Evolutionary conservation across 1,140 invertebrate genomes (phyloP).

Genomic region (Agrilus planipennis): DNA sequence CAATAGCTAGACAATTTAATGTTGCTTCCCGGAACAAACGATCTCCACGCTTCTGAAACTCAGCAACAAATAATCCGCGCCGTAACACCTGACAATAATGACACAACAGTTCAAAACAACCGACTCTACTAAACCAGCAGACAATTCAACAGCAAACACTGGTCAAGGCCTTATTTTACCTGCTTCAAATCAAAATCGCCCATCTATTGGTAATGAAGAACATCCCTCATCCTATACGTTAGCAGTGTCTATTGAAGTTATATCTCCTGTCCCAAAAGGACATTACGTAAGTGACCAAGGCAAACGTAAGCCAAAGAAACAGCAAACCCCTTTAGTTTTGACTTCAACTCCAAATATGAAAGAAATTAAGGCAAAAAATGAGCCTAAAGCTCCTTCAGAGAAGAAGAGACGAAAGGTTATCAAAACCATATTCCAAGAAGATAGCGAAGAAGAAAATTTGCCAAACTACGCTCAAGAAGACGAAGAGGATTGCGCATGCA

Average conservation of each 20-base stretch:
- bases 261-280: not conserved
- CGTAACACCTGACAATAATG: no score
- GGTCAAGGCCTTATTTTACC: no score
- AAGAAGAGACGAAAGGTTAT: conserved; percentile 5
- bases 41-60: not conserved
- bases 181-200: no score
- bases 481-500: not conserved
- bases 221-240: no score
- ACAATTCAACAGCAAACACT: conserved; percentile 1
- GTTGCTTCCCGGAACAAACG: not conserved
- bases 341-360: not conserved
- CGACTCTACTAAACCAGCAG: conserved; percentile 1
- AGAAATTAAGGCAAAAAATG: conserved; percentile 5
- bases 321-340: not conserved
- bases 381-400: conserved; percentile 1
- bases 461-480: not conserved
- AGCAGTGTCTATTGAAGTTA: not conserved
- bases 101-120: not conserved
- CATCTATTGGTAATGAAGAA: no score
- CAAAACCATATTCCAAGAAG: conserved; percentile 1
- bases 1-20: conserved; percentile 1
- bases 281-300: no score
- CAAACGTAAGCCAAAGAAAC: not conserved
- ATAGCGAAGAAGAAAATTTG: not conserved
- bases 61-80: not conserved